These are phyloP conservation scores for Danio choprae DNA, from an alignment of 2,797 vertebrate species.

Conservation along the genomic window DNA sequence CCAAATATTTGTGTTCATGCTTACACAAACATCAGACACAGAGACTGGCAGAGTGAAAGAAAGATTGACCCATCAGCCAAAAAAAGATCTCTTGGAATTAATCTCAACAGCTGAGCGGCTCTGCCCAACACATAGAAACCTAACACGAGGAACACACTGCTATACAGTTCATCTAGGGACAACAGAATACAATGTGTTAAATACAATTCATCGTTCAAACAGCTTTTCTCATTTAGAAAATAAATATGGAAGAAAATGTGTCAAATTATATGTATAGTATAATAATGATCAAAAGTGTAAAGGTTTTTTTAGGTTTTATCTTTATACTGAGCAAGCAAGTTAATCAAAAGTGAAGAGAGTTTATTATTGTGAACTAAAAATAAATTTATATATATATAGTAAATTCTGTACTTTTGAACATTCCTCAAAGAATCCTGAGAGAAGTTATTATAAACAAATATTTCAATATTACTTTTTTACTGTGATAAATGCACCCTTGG, in stretches of 20 bases:
- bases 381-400: no score
- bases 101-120: conserved; percentile 56
- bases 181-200: not conserved
- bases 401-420: no score
- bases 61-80: conserved; percentile 43
- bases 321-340: no score
- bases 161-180: not conserved
- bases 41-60: not conserved
- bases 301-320: no score
- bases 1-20: not conserved
- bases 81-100: conserved; percentile 57
- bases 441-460: not conserved
- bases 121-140: conserved; percentile 15
- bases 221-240: no score
- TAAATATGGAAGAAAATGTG: no score
- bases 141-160: not conserved
- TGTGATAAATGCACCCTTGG: not conserved
- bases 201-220: no score
- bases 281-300: no score
- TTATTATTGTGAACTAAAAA: no score
- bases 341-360: no score
- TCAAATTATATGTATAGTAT: no score
- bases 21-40: not conserved
- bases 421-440: not conserved
- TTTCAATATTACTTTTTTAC: not conserved